Conservation (phyloP, 2,888 invertebrate species). For the Cantharis rustica region DNA sequence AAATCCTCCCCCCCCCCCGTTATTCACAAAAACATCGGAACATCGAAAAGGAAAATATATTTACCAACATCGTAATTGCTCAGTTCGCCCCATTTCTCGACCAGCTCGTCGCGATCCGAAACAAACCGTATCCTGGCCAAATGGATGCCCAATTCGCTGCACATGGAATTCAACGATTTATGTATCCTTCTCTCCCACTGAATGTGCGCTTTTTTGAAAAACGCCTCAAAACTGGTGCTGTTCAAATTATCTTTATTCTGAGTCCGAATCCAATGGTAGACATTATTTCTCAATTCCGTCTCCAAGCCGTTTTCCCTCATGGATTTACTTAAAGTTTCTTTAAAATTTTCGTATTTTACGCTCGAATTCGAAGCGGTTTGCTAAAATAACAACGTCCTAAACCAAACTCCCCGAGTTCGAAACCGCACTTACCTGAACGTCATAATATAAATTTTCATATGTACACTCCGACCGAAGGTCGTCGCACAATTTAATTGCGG, state of each 20-base stretch:
- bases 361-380: constrained; percentile 77
- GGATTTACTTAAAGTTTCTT: constrained; percentile 74
- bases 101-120: constrained; percentile 80
- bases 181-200: constrained; percentile 94
- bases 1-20: too few relatives aligned
- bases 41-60: too few relatives aligned
- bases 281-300: constrained; percentile 80
- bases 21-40: too few relatives aligned
- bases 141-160: constrained; percentile 85
- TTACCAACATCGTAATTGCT: constrained; percentile 87
- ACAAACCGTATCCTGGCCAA: constrained; percentile 76
- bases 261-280: constrained; percentile 79
- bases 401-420: neutral
- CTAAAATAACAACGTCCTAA: constrained; percentile 56
- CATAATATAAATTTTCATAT: constrained; percentile 77
- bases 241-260: constrained; percentile 52
- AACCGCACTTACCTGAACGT: constrained; percentile 69
- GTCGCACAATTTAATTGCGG: constrained; percentile 77
- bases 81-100: constrained; percentile 89
- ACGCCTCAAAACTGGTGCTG: constrained; percentile 58
- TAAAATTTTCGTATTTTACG: constrained; percentile 79
- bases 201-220: constrained; percentile 81
- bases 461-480: constrained; percentile 77
- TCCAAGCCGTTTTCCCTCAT: constrained; percentile 81
- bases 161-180: constrained; percentile 95